phyloP scores from a whole-genome alignment of 2,888 invertebrate species.

The Acrobasis consociella region DNA sequence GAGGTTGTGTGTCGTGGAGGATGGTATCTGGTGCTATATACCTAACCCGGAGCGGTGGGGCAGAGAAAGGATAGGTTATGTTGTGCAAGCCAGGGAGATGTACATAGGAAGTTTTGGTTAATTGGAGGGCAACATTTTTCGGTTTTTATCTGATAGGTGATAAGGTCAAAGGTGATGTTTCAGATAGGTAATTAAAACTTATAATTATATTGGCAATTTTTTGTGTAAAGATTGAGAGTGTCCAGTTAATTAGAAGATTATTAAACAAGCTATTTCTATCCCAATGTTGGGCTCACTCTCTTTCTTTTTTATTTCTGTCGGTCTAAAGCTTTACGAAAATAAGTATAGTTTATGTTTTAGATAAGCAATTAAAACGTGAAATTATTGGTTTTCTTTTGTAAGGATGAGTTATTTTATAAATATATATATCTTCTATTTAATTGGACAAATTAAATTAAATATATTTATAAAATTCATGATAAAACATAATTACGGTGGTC shows the following conservation, averaged over 20 bases:
- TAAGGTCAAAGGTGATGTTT: constrained; percentile 47
- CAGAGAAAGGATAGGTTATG: constrained; percentile 76
- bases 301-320: not conserved
- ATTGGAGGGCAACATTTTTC: constrained; percentile 70
- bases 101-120: constrained; percentile 71
- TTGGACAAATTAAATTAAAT: no score
- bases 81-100: constrained; percentile 79
- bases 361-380: no score
- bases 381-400: no score
- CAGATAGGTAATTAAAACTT: constrained; percentile 21
- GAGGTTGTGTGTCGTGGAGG: constrained; percentile 72
- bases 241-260: not conserved
- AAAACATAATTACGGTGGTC: not conserved
- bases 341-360: no score
- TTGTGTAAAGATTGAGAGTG: constrained; percentile 6
- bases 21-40: constrained; percentile 71
- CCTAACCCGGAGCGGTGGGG: constrained; percentile 68
- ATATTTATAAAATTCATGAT: not conserved
- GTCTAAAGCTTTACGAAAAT: no score
- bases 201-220: not conserved
- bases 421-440: no score
- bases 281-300: not conserved
- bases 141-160: constrained; percentile 39
- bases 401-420: no score
- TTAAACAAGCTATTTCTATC: no score